phyloP scores from a whole-genome alignment of 1,140 invertebrate species.

The Diorhabda elongata region DNA sequence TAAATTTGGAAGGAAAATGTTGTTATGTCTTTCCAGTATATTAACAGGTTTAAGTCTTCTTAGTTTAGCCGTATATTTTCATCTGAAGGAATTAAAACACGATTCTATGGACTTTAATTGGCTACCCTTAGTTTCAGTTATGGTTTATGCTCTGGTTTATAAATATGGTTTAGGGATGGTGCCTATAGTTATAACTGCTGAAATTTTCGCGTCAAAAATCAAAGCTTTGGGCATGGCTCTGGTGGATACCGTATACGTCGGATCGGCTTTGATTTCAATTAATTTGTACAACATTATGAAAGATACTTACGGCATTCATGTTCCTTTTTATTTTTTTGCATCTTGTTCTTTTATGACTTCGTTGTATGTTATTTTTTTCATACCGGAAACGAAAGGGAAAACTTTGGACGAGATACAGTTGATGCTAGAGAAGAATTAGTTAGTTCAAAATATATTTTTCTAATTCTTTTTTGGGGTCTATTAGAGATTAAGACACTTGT shows the following conservation, averaged over 20 bases:
- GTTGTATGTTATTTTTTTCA: slow-evolving; percentile 49
- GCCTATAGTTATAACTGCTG: slow-evolving; percentile 66
- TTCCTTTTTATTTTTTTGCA: slow-evolving; percentile 66
- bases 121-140: slow-evolving; percentile 33
- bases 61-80: slow-evolving; percentile 36
- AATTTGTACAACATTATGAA: slow-evolving; percentile 57
- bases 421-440: slow-evolving; percentile 24
- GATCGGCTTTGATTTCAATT: slow-evolving; percentile 61
- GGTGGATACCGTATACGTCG: slow-evolving; percentile 37
- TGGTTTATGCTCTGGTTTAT: slow-evolving; percentile 34
- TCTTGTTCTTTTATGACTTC: slow-evolving; percentile 55
- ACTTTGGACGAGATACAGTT: slow-evolving; percentile 33
- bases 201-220: slow-evolving; percentile 61
- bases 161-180: slow-evolving; percentile 50
- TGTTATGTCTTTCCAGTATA: slow-evolving; percentile 42
- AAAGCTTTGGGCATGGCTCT: slow-evolving; percentile 48
- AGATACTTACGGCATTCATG: slow-evolving; percentile 48
- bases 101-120: slow-evolving; percentile 22
- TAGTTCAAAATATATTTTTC: no score
- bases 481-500: no score
- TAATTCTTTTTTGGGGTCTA: no score
- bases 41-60: slow-evolving; percentile 25
- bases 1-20: slow-evolving; percentile 47
- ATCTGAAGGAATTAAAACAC: slow-evolving; percentile 27
- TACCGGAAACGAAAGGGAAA: slow-evolving; percentile 37